Evolutionary conservation across 2,797 vertebrate genomes (phyloP).

Genomic region (Etheostoma perlongum): DNA sequence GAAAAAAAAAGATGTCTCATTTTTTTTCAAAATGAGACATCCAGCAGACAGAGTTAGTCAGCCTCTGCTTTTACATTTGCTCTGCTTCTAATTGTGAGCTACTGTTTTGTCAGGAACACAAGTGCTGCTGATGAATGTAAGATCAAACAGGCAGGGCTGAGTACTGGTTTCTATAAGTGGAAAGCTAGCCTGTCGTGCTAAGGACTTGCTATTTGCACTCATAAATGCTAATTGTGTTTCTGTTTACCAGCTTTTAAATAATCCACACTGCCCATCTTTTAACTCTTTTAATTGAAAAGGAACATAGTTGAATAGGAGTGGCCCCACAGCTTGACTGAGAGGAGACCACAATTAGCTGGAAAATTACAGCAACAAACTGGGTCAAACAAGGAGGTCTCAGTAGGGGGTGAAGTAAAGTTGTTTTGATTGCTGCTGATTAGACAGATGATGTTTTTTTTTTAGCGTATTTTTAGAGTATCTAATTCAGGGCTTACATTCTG

Average conservation of each 20-base stretch:
- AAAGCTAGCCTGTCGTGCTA: conserved; percentile 33
- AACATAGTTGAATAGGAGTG: conserved; percentile 33
- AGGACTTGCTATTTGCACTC: conserved; percentile 44
- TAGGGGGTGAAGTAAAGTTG: not conserved
- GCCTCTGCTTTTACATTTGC: conserved; percentile 42
- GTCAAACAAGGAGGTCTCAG: conserved; percentile 32
- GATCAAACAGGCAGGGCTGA: conserved; percentile 50
- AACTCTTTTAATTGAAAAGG: conserved; percentile 36
- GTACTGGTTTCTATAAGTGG: conserved; percentile 35
- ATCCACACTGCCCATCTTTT: conserved; percentile 38
- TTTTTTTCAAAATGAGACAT: conserved; percentile 35
- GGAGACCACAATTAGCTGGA: conserved; percentile 42
- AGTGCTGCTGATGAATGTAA: conserved; percentile 55
- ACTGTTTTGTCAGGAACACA: conserved; percentile 51
- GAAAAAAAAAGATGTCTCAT: not conserved
- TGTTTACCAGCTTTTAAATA: conserved; percentile 55
- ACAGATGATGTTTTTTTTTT: not conserved
- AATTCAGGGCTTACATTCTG: conserved; percentile 31
- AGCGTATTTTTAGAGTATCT: conserved; percentile 10
- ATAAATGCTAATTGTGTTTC: conserved; percentile 64
- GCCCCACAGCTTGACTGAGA: conserved; percentile 45
- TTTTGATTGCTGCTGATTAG: conserved; percentile 43
- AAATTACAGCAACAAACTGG: conserved; percentile 37
- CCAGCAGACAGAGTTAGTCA: conserved; percentile 38
- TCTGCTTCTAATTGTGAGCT: conserved; percentile 56